Percentiles rank a stretch among this genome's conserved stretches.
These are phyloP conservation scores for Apodemia mormo DNA, from an alignment of 2,888 invertebrate species.

Conservation along the genomic window DNA sequence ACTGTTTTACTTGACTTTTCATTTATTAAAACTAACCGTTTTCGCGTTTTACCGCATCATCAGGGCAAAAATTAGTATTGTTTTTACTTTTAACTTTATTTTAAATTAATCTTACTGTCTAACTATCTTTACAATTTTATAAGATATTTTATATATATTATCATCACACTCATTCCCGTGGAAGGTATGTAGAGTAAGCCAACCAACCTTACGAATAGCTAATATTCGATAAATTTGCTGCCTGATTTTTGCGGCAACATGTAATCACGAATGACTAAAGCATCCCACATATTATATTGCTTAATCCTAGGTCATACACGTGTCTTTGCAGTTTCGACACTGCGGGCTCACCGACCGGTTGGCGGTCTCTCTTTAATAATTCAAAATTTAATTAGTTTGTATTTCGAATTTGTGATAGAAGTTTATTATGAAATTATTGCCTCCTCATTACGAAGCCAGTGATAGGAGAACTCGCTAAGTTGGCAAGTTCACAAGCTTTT, in stretches of 20 bases:
- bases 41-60: too few species aligned
- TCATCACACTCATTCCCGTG: too few species aligned
- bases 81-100: too few species aligned
- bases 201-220: too few species aligned
- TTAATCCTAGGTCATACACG: slow-evolving; percentile 60
- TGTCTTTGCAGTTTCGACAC: slow-evolving; percentile 64
- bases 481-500: slow-evolving; percentile 11
- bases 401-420: slow-evolving; percentile 40
- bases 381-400: slow-evolving; percentile 69
- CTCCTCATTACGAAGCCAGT: slow-evolving; percentile 50
- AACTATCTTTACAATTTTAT: too few species aligned
- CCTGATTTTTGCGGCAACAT: neutral
- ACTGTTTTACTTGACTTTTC: too few species aligned
- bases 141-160: too few species aligned
- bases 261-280: slow-evolving; percentile 8
- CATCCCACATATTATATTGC: slow-evolving; percentile 66
- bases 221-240: neutral
- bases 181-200: too few species aligned
- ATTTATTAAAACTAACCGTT: too few species aligned
- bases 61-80: too few species aligned
- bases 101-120: too few species aligned
- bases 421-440: slow-evolving; percentile 57
- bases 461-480: neutral
- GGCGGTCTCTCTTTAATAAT: slow-evolving; percentile 56
- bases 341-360: slow-evolving; percentile 63